phyloP scores from a whole-genome alignment of 92 coral and sea anemone genomes.

The Parazoanthus swiftii region DNA sequence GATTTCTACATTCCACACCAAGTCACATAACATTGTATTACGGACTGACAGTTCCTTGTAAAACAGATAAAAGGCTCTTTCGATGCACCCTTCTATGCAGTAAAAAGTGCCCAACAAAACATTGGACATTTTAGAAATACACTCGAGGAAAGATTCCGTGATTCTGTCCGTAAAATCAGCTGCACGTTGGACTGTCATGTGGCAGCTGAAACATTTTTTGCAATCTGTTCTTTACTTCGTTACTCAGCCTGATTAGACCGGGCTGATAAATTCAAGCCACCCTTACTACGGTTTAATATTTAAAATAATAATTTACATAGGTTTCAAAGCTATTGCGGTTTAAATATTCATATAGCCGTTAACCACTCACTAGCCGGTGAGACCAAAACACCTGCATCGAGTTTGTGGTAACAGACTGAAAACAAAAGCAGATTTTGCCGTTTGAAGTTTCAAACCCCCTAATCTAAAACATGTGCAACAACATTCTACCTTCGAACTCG shows the following conservation, averaged over 20 bases:
- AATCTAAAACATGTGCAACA: no score
- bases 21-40: constrained; percentile 79
- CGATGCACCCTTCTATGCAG: constrained; percentile 69
- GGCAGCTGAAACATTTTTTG: constrained; percentile 18
- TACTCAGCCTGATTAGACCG: not conserved
- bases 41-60: constrained; percentile 39
- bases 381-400: constrained; percentile 9
- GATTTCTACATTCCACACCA: constrained; percentile 83
- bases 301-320: constrained; percentile 5
- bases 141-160: constrained; percentile 27
- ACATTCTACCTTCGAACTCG: not conserved
- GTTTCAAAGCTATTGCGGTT: not conserved
- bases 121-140: constrained; percentile 61
- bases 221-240: not conserved
- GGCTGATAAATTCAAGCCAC: not conserved
- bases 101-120: constrained; percentile 65
- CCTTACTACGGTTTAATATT: constrained; percentile 4
- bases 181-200: constrained; percentile 14
- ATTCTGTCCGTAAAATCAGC: constrained; percentile 34
- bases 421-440: not conserved
- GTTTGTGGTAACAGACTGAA: not conserved
- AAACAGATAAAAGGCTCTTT: constrained; percentile 46
- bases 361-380: not conserved
- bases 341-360: not conserved
- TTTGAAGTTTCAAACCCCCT: not conserved